Evolutionary conservation across 1,140 invertebrate species (phyloP).

Genomic region (Ceratosolen fusciceps): DNA sequence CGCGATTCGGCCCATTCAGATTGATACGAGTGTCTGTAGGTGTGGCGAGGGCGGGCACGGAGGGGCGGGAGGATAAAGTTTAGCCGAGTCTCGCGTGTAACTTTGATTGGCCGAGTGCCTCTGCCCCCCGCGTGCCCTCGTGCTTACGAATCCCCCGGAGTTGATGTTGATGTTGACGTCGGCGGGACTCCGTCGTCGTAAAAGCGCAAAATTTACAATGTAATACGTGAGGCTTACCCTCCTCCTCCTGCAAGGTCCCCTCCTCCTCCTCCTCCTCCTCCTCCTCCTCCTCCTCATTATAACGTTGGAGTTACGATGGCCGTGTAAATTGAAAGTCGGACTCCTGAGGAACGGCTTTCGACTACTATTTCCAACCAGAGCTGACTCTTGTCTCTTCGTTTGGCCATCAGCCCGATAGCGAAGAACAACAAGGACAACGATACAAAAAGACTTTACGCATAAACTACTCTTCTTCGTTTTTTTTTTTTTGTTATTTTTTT

Average conservation of each 20-base stretch:
- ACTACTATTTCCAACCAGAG: background rate
- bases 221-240: conserved; percentile 46
- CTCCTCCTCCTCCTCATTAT: conserved; percentile 31
- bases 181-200: conserved; percentile 20
- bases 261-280: conserved; percentile 5
- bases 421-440: too few species aligned
- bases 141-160: background rate
- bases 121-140: too few species aligned
- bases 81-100: background rate
- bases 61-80: too few species aligned
- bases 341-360: conserved; percentile 32
- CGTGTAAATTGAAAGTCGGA: conserved; percentile 39
- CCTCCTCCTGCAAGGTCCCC: background rate
- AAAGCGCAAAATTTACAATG: conserved; percentile 33
- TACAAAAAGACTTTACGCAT: too few species aligned
- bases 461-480: too few species aligned
- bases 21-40: too few species aligned
- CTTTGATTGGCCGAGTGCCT: background rate
- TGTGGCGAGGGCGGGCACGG: too few species aligned
- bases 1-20: background rate
- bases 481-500: too few species aligned
- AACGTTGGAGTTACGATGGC: background rate
- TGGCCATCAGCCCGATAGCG: too few species aligned
- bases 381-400: background rate
- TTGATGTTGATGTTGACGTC: background rate